Base-by-base conservation (phyloP, 1,140 invertebrate species). In the Phymorhynchus buccinoides region DNA sequence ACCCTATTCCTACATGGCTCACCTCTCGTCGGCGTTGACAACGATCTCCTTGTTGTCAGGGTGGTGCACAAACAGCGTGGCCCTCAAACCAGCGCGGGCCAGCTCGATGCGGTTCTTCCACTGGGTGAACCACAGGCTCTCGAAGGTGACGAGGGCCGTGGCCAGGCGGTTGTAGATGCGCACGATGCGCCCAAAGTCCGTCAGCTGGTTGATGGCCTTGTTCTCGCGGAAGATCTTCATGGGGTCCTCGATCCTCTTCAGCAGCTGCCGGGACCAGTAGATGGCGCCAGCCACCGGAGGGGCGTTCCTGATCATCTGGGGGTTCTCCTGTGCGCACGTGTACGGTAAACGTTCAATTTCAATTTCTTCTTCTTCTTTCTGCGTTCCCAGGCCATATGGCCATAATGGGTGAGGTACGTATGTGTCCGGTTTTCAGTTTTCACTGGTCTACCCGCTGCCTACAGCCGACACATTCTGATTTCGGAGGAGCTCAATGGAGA, bases 1-100 rank as follows among this genome's bases (percentile, higher is more conserved):
- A 48, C 44, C 18, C 44, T 18, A 18, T 18, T 27, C n/a, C 22
- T 35, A 35, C 37, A 27, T 37, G 41, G 2, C 86, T 84, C 87
- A 93, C 93, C 90, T 92, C 52, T 92, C 90, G 90, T 94, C 93
- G 62, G 91, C 90, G 89, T 94, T 94, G 37, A 93, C 92, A 62
- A 92, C 86, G 82, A 94, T 89, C 83, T 92, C 90, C 68, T 89
- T 90, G 30, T 88, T 92, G 7, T 87, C 86, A 39, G 92, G 92
- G 85, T 94, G 90, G 77, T 90, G 88, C 27, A 91, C 88, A 89
- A 94, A 91, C 79, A 94, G 88, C 22, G 92, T 92, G 14, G 92
- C 91, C 78, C 90, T 88, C 1, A 94, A 87, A 41, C 92, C 92
- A 86, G 86, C 89, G 44, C 90, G 87, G 14, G 90, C 92, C n/a